Evolutionary conservation across 2,888 invertebrate species (phyloP).

Genomic region (Dione juno): DNA sequence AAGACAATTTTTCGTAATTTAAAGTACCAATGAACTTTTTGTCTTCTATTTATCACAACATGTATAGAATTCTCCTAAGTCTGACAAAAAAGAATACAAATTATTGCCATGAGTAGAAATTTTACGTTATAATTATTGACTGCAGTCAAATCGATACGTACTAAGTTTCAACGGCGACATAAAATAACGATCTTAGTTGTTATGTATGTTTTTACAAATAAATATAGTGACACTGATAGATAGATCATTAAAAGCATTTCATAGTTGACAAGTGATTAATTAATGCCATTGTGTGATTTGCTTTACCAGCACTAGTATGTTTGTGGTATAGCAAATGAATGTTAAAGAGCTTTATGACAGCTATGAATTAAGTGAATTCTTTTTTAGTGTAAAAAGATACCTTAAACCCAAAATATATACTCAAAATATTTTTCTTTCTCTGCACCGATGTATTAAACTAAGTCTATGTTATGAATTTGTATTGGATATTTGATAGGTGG

Average conservation of each 20-base stretch:
- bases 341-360: neutral
- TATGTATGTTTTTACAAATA: neutral
- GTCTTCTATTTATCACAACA: too few species aligned
- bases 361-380: neutral
- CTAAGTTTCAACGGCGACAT: neutral
- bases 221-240: conserved; percentile 15
- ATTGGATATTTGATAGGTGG: too few species aligned
- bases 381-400: neutral
- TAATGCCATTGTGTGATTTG: conserved; percentile 11
- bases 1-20: too few species aligned
- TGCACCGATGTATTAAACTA: too few species aligned
- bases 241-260: conserved; percentile 10
- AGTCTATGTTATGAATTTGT: too few species aligned
- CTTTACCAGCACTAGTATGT: neutral
- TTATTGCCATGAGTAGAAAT: too few species aligned
- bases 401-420: too few species aligned
- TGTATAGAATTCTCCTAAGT: too few species aligned
- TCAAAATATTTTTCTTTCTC: too few species aligned
- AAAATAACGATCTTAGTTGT: neutral
- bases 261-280: conserved; percentile 19
- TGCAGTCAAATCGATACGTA: neutral
- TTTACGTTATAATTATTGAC: neutral
- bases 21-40: too few species aligned
- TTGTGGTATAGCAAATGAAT: neutral
- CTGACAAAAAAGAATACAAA: too few species aligned